Conservation (phyloP, 2,888 invertebrate genomes). For the Drosophila greeni region DNA sequence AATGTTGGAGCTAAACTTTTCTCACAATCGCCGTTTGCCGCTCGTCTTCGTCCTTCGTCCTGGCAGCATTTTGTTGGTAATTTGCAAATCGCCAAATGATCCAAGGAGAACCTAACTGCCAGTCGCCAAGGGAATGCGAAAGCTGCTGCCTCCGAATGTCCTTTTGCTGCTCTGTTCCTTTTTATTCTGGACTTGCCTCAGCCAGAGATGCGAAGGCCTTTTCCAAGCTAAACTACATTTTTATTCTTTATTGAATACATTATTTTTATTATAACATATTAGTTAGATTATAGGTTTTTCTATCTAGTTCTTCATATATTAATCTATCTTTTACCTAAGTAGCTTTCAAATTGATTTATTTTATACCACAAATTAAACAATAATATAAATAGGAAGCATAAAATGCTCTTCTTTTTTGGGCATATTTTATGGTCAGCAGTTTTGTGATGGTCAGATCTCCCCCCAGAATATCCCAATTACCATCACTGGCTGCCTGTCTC, state of each 20-base stretch:
- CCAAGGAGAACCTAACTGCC: constrained; percentile 35
- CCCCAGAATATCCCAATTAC: constrained; percentile 1
- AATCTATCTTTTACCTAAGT: too few species aligned
- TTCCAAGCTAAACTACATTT: not conserved
- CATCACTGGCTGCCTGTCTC: constrained; percentile 16
- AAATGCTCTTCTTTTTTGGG: too few species aligned
- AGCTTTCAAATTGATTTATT: too few species aligned
- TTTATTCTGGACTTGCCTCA: not conserved
- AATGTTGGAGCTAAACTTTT: constrained; percentile 40
- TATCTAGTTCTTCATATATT: too few species aligned
- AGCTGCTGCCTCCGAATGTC: constrained; percentile 27
- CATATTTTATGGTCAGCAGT: not conserved
- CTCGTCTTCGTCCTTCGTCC: not conserved
- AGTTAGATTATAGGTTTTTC: too few species aligned
- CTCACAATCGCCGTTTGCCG: constrained; percentile 35
- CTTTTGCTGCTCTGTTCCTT: constrained; percentile 12
- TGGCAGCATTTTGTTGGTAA: constrained; percentile 49
- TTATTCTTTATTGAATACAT: too few species aligned
- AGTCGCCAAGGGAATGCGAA: constrained; percentile 29
- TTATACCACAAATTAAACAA: too few species aligned
- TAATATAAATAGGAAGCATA: not conserved
- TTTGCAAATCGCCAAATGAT: constrained; percentile 57
- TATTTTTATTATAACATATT: too few species aligned
- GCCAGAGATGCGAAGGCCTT: constrained; percentile 13
- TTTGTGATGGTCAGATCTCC: not conserved